Evolutionary conservation across 2,113 vertebrate genomes (phyloP).

Genomic region (Chelonoidis abingdonii): DNA sequence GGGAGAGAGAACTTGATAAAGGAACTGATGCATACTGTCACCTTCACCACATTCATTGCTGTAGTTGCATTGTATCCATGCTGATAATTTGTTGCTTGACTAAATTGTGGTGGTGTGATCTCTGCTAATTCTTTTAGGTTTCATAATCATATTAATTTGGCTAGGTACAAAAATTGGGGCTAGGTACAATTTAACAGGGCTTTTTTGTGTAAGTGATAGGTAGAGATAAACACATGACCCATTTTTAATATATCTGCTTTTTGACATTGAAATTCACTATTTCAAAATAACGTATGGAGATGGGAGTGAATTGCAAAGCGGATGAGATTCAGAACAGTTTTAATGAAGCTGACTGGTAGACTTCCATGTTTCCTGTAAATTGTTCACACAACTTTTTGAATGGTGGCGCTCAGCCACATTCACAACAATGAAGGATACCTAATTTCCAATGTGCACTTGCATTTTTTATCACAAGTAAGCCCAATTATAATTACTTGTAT

Average conservation of each 20-base stretch:
- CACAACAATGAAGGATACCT: neutral
- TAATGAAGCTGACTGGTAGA: neutral
- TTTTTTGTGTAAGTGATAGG: neutral
- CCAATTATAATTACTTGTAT: neutral
- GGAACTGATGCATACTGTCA: accelerated
- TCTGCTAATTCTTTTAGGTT: neutral
- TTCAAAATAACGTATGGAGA: neutral
- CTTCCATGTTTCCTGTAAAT: neutral
- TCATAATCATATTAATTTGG: neutral
- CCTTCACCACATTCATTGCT: neutral
- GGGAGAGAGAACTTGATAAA: neutral
- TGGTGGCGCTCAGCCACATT: neutral
- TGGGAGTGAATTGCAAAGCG: neutral
- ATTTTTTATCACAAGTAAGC: neutral
- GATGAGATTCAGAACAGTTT: neutral
- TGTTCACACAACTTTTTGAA: neutral
- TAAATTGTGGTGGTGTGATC: neutral
- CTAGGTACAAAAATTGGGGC: neutral
- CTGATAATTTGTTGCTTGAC: neutral
- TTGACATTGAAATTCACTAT: neutral
- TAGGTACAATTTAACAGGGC: neutral
- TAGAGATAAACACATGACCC: neutral
- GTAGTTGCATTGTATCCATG: neutral
- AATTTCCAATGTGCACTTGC: neutral
- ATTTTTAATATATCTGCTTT: neutral